Percentiles rank a stretch among this genome's conserved stretches.
phyloP scores from a whole-genome alignment of 1,140 invertebrate genomes.

The Heliconius melpomene region DNA sequence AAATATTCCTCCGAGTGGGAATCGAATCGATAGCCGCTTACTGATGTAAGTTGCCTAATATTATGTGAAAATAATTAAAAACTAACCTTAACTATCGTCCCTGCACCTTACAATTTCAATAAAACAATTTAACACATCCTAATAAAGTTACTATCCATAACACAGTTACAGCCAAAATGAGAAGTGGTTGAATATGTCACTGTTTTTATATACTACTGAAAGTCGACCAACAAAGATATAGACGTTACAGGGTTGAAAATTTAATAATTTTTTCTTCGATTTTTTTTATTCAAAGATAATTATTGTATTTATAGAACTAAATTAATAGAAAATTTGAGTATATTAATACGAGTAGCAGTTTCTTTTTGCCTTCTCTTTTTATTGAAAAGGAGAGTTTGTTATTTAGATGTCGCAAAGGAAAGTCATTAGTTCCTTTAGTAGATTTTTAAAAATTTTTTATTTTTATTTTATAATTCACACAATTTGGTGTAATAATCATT shows the following conservation, averaged over 20 bases:
- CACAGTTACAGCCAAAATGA: neutral
- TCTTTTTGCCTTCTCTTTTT: no score
- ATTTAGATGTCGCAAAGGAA: no score
- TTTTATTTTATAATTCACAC: no score
- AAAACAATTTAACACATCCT: neutral
- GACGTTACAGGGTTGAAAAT: neutral
- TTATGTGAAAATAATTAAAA: neutral
- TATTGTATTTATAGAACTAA: no score
- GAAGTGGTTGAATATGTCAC: neutral
- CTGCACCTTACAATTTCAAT: neutral
- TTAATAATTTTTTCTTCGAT: neutral
- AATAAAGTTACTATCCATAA: neutral
- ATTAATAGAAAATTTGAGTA: no score
- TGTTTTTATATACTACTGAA: neutral
- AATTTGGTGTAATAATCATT: no score
- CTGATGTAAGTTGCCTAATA: no score
- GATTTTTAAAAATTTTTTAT: no score
- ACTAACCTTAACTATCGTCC: neutral
- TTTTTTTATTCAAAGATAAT: no score
- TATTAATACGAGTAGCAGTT: no score
- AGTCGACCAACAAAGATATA: neutral
- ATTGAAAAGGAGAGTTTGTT: no score
- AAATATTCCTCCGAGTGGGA: neutral
- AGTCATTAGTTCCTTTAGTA: no score
- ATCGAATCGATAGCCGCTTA: neutral